Evolutionary conservation across 2,797 vertebrate species (phyloP).

Genomic region (Chelon labrosus): DNA sequence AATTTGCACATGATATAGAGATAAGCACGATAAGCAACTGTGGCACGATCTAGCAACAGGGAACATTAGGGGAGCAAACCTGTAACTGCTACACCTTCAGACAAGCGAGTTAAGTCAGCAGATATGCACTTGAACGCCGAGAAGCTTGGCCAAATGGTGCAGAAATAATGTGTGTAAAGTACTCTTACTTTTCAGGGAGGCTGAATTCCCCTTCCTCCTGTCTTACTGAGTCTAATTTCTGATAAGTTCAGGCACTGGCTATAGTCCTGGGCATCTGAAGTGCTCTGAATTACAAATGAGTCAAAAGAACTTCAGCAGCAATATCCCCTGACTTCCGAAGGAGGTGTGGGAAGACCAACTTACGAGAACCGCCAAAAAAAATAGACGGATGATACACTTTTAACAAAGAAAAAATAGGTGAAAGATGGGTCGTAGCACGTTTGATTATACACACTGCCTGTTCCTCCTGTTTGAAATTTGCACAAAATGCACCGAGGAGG

Average conservation of each 20-base stretch:
- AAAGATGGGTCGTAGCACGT: conserved; percentile 57
- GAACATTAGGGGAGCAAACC: conserved; percentile 25
- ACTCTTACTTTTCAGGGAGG: conserved; percentile 49
- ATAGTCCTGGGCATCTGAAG: conserved; percentile 54
- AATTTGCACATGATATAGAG: conserved; percentile 10
- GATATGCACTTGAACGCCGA: conserved; percentile 39
- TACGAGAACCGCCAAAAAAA: conserved; percentile 47
- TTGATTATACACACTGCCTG: conserved; percentile 44
- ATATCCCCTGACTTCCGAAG: conserved; percentile 58
- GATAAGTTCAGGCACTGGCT: conserved; percentile 54
- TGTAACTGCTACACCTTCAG: conserved; percentile 33
- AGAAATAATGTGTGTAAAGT: conserved; percentile 68
- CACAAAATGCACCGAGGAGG: conserved; percentile 38
- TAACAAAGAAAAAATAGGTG: conserved; percentile 34
- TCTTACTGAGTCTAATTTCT: conserved; percentile 65
- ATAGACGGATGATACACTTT: not conserved
- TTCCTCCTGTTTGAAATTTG: conserved; percentile 54
- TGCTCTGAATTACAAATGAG: conserved; percentile 74
- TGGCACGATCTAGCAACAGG: conserved; percentile 20
- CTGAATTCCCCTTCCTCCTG: conserved; percentile 39
- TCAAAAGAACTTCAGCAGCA: conserved; percentile 61
- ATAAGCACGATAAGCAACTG: conserved; percentile 11
- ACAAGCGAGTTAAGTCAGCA: conserved; percentile 59
- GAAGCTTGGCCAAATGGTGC: conserved; percentile 69
- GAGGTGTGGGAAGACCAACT: conserved; percentile 26